A percentile compares a stretch with the other conserved stretches of the same genome.
Conservation (phyloP, 2,113 vertebrate genomes). For the Nyctereutes procyonoides region DNA sequence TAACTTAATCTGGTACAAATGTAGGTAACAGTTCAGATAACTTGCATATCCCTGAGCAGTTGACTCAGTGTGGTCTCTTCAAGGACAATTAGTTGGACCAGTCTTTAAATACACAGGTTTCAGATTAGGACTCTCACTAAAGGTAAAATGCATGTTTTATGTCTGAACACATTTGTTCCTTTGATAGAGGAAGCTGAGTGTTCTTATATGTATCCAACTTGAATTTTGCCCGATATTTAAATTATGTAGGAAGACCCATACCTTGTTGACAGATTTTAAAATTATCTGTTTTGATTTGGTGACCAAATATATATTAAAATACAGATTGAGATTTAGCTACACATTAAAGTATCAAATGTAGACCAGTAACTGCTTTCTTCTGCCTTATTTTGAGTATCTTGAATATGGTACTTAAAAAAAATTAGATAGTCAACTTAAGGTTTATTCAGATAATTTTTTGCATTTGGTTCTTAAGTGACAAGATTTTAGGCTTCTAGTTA, state of each 20-base stretch:
- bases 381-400: neutral
- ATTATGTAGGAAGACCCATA: neutral
- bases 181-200: neutral
- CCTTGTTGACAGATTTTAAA: conserved; percentile 47
- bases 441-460: neutral
- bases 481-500: neutral
- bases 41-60: neutral
- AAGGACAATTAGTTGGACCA: neutral
- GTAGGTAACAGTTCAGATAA: conserved; percentile 2
- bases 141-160: neutral
- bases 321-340: neutral
- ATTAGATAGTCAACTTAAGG: neutral
- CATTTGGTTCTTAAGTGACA: conserved; percentile 24
- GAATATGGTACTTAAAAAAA: neutral
- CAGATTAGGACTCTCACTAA: neutral
- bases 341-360: neutral
- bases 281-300: neutral
- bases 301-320: conserved; percentile 1
- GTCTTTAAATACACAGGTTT: conserved; percentile 1
- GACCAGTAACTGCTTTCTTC: neutral
- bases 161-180: neutral
- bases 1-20: neutral
- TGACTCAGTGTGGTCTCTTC: neutral
- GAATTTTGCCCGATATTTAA: conserved; percentile 21
- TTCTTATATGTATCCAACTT: neutral